Conservation (phyloP, 2,888 invertebrate genomes). For the Catocala nupta region DNA sequence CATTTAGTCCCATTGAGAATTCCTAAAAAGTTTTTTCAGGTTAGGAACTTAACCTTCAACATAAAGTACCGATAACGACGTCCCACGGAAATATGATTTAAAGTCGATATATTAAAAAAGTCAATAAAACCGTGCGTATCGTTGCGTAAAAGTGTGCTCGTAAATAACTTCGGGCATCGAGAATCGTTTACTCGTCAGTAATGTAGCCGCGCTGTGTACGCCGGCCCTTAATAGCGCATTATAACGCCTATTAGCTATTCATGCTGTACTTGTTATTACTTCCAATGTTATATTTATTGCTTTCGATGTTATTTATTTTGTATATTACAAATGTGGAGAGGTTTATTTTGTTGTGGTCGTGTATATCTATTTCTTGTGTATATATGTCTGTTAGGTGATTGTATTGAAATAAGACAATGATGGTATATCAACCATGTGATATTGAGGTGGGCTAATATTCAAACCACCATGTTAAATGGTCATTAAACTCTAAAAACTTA, state of each 20-base stretch:
- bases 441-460: too few species aligned
- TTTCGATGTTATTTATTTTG: constrained; percentile 34
- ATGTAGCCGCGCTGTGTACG: constrained; percentile 67
- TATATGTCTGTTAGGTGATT: too few species aligned
- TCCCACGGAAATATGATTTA: constrained; percentile 21
- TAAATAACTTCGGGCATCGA: constrained; percentile 63
- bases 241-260: constrained; percentile 75
- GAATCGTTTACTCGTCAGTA: constrained; percentile 55
- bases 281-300: constrained; percentile 48
- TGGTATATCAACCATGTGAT: too few species aligned
- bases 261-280: constrained; percentile 65
- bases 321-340: constrained; percentile 16
- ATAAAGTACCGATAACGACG: constrained; percentile 1
- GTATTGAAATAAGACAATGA: too few species aligned
- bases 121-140: constrained; percentile 57
- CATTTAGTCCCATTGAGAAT: too few species aligned
- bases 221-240: constrained; percentile 69
- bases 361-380: too few species aligned
- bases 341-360: constrained; percentile 7
- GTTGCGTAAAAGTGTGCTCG: constrained; percentile 64
- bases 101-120: constrained; percentile 29
- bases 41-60: neutral
- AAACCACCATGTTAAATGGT: too few species aligned
- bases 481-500: too few species aligned
- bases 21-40: neutral